These are phyloP conservation scores for Pempheris klunzingeri DNA, from an alignment of 2,797 vertebrate species.

Conservation along the genomic window DNA sequence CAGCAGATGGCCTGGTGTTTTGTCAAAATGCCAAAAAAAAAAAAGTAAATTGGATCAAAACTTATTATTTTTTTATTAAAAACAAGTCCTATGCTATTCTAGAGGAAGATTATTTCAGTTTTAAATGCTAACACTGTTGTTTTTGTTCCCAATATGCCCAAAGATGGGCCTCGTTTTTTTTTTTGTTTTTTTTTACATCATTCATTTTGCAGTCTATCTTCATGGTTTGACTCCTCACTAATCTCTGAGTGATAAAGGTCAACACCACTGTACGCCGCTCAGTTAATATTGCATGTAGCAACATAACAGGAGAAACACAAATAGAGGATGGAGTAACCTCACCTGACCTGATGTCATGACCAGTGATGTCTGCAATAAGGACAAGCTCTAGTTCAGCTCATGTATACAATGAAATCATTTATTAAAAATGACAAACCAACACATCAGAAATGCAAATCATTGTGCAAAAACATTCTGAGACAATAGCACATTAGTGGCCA, in stretches of 20 bases:
- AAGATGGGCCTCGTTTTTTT: not conserved
- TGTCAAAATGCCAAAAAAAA: not conserved
- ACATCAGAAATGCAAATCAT: constrained; percentile 49
- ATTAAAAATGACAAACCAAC: constrained; percentile 74
- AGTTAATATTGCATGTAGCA: not conserved
- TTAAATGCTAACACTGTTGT: not conserved
- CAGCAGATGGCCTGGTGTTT: not conserved
- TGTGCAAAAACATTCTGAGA: constrained; percentile 58
- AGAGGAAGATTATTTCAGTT: not conserved
- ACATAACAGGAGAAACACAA: not conserved
- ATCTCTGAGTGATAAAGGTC: not conserved
- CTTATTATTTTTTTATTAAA: not conserved
- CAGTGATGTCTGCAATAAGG: constrained; percentile 22
- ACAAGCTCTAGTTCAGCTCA: constrained; percentile 36
- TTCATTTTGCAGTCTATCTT: not conserved
- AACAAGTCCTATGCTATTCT: not conserved
- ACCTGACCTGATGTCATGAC: not conserved
- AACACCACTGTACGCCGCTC: not conserved
- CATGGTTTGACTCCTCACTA: not conserved
- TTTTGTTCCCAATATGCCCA: not conserved
- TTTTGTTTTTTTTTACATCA: not conserved
- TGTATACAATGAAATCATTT: constrained; percentile 75
- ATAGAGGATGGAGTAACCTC: not conserved
- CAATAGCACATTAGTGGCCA: constrained; percentile 73
- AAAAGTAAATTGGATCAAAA: not conserved